These are phyloP conservation scores for Ashinkailepas kermadecensis DNA, from an alignment of 2,888 invertebrate species.

Conservation along the genomic window DNA sequence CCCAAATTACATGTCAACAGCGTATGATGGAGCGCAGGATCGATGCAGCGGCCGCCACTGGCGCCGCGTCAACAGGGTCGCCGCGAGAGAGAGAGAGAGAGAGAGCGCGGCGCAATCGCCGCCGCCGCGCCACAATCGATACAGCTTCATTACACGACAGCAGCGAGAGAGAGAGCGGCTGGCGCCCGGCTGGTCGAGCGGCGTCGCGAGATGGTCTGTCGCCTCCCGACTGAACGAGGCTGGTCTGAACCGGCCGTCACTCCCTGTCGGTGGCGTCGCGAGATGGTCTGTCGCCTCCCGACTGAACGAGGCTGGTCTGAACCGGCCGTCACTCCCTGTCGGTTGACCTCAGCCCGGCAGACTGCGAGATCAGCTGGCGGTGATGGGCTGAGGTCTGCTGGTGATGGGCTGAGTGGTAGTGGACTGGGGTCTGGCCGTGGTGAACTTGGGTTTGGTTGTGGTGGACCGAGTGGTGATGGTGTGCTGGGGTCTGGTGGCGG, in stretches of 20 bases:
- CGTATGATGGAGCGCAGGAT: slow-evolving; percentile 10
- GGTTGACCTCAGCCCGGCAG: too few relatives aligned
- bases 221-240: background rate
- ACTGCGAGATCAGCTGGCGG: too few relatives aligned
- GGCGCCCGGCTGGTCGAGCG: background rate
- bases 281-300: background rate
- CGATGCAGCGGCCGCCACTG: background rate
- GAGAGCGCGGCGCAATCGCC: background rate
- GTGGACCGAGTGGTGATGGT: too few relatives aligned
- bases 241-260: background rate
- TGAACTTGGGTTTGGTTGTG: too few relatives aligned
- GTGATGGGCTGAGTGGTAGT: too few relatives aligned
- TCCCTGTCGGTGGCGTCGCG: background rate
- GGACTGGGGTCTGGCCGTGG: too few relatives aligned
- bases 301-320: background rate
- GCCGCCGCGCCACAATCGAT: background rate
- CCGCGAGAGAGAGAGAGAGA: background rate
- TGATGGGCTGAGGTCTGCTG: too few relatives aligned
- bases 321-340: background rate
- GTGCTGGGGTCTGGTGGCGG: too few relatives aligned
- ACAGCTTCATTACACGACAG: background rate
- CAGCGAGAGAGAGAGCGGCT: background rate
- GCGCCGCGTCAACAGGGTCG: too few relatives aligned
- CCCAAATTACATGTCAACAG: slow-evolving; percentile 23
- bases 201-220: background rate